Evolutionary conservation across 1,140 invertebrate species (phyloP), one percentile per base, ranked within the genome.

Genomic region (Tetraneura akinire): DNA sequence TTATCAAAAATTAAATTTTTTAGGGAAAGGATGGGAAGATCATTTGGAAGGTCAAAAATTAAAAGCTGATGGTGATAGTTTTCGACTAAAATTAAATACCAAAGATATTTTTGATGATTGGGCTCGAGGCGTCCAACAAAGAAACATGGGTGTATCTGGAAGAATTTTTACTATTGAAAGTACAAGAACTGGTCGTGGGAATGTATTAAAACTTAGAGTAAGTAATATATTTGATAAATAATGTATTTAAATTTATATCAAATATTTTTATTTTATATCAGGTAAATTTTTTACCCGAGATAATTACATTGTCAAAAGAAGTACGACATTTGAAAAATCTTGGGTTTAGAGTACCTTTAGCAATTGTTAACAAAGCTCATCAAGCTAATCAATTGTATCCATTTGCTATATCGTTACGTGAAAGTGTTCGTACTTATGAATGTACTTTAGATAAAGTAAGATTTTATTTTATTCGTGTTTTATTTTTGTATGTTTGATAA

Each of bases 21-120:
- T 45, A 92, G 92, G 96, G 16, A 97, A 98, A 87, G 97, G 96
- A 47, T 99, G 98, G 98, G 97, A 98, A 86, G 97, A 96, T 84
- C 97, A 99, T 86, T 96, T 99, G 37, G 98, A 99, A 86, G 98
- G 98, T 68, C 96, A 98, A 85, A 98, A 98, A 85, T 87, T 99
- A 57, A 99, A 99, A 87, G 93, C 92, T 11, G 97, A 99, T 86
- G 97, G 97, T 14, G 98, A 99, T 83, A 98, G 96, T 86, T 99
- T 99, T 86, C 91, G 96, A 37, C 86, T 94, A 51, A 99, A 99
- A 86, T 87, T 98, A 3, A 96, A 97, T 83, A 98, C 97, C 8
- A 92, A 96, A 85, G 94, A 96, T 84, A 95, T 99, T 62, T 99
- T 99, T 86, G 96, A 98, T 84, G 97, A 98, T 83, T 99, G 98